Evolutionary conservation across 2,888 invertebrate genomes (phyloP).

Genomic region (Sceliomorpha sp.): DNA sequence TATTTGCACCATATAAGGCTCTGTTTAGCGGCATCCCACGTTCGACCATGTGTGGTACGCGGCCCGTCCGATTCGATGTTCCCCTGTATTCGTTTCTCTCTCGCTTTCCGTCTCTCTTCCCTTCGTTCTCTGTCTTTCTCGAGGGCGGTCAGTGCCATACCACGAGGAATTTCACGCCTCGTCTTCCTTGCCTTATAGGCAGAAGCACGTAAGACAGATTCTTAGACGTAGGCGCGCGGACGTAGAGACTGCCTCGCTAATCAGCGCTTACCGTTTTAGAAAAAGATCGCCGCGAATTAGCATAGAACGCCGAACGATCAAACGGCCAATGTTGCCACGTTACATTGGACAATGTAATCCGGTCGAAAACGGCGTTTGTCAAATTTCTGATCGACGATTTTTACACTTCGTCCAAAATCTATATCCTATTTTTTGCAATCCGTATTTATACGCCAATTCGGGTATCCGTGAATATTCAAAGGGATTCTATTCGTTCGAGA

Average conservation of each 20-base stretch:
- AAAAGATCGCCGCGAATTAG: slow-evolving; percentile 23
- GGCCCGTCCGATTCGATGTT: slow-evolving; percentile 51
- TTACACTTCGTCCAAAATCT: too few species aligned
- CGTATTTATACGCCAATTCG: too few species aligned
- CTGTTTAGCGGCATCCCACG: slow-evolving; percentile 65
- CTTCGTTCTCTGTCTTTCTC: slow-evolving; percentile 19
- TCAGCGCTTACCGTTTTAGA: slow-evolving; percentile 30
- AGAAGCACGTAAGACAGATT: slow-evolving; percentile 49
- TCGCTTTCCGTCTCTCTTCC: too few species aligned
- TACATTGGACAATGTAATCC: neutral
- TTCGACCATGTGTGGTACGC: slow-evolving; percentile 52
- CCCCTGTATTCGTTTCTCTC: slow-evolving; percentile 25
- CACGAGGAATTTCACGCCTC: slow-evolving; percentile 55
- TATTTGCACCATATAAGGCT: slow-evolving; percentile 69
- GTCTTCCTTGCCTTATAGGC: slow-evolving; percentile 46
- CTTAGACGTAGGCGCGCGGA: slow-evolving; percentile 46
- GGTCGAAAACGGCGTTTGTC: neutral
- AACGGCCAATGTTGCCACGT: neutral
- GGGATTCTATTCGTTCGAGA: too few species aligned
- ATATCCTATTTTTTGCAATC: too few species aligned
- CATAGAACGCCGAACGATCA: slow-evolving; percentile 12
- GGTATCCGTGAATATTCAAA: too few species aligned
- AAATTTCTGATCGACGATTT: too few species aligned
- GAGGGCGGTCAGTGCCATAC: slow-evolving; percentile 36
- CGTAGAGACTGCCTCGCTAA: slow-evolving; percentile 37